phyloP scores from a whole-genome alignment of 2,113 vertebrate genomes.

The Hucho hucho region DNA sequence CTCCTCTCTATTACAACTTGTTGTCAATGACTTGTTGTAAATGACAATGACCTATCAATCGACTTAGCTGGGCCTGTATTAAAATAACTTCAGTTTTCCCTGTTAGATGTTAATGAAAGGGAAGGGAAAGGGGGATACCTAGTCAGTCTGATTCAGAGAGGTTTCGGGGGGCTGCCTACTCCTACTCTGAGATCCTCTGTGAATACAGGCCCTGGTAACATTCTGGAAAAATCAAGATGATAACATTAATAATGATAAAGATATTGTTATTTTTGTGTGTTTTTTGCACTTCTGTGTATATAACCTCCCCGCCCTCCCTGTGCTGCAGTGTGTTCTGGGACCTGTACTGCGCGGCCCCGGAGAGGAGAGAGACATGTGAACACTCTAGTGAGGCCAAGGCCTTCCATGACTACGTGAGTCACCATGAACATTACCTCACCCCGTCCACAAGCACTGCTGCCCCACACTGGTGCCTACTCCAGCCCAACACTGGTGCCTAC shows the following conservation, averaged over 20 bases:
- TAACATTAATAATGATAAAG: not conserved
- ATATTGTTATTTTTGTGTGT: not conserved
- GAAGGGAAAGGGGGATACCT: too few relatives aligned
- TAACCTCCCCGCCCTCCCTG: not conserved
- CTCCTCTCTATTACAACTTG: not conserved
- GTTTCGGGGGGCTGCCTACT: not conserved
- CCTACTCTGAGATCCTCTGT: constrained; percentile 6
- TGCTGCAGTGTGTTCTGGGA: constrained; percentile 85
- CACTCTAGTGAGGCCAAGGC: constrained; percentile 88
- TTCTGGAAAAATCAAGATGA: too few relatives aligned
- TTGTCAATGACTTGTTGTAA: too few relatives aligned
- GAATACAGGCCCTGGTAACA: not conserved
- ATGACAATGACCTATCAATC: too few relatives aligned
- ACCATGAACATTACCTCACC: not conserved
- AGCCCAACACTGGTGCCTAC: too few relatives aligned
- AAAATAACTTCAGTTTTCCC: too few relatives aligned
- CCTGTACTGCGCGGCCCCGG: constrained; percentile 87
- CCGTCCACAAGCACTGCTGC: too few relatives aligned
- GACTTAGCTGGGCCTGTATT: too few relatives aligned
- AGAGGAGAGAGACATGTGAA: constrained; percentile 86
- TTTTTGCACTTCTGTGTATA: too few relatives aligned
- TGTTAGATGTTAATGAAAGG: too few relatives aligned
- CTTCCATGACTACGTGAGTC: constrained; percentile 87
- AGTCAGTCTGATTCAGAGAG: too few relatives aligned
- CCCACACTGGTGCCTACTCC: too few relatives aligned